Base-by-base conservation (phyloP, 2,113 vertebrate species). In the Rhagologus leucostigma region DNA sequence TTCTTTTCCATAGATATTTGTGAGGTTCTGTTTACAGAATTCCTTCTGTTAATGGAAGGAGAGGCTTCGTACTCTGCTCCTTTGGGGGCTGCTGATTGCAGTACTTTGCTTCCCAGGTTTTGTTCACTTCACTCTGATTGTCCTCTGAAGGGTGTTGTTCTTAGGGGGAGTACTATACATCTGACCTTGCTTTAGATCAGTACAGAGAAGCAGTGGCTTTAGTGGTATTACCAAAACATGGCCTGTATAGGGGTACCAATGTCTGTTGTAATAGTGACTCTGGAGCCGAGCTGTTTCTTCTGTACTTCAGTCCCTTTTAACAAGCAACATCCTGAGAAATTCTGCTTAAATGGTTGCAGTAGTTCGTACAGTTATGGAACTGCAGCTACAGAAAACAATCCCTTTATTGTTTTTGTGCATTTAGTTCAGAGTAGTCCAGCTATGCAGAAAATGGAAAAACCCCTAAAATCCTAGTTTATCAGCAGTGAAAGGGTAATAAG, bases 161-260 rank as follows among this genome's bases (percentile, higher is more conserved):
- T 62, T 13, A 24, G 23, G 3, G 30, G 30, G 8, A 33, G 26
- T 62, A 11, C 68, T 62, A 1, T 5, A 55, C 13, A 14, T 57
- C 17, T 55, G 5, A 42, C 33, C 20, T 59, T 39, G 15, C 13
- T 79, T 89, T 52, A 73, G 24, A 24, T 64, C 10, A n/a, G 33
- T 42, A n/a, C 17, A 59, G 32, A 16, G 11, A 46, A 68, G 16
- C 29, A 29, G 52, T 84, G 42, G 7, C 20, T 84, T 62, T 44
- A 56, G 24, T 37, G 22, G 5, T 24, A 50, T 46, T 73, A 18
- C 11, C 44, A 55, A 33, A 79, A 33, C 3, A 69, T 62, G 5
- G 4, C 4, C 1, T 7, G 1, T 41, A 4, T 8, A 29, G 18
- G 13, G 21, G 6, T 41, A 64, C 27, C 27, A 23, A 0, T 42